A percentile compares a stretch with the other conserved stretches of the same genome.
Evolutionary conservation across 2,113 vertebrate genomes (phyloP).

Genomic region (Ariopsis seemanni): DNA sequence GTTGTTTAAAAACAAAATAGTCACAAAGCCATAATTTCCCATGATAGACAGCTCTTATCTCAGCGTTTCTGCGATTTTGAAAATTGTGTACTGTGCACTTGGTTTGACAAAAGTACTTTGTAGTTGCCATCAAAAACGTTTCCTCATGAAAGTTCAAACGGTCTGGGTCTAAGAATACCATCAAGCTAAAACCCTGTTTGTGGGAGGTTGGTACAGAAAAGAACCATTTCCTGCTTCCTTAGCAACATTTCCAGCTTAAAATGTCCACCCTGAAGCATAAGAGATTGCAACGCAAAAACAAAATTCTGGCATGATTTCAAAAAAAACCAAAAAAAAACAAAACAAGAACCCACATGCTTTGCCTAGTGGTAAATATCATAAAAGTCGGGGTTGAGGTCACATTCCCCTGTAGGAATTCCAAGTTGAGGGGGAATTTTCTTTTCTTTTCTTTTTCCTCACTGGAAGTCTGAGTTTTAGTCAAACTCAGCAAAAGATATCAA

Average conservation of each 20-base stretch:
- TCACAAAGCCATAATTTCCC: not conserved
- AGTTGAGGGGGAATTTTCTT: not conserved
- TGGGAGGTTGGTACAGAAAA: too few species aligned
- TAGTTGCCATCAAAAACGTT: not conserved
- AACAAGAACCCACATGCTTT: not conserved
- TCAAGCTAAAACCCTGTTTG: not conserved
- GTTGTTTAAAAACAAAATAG: not conserved
- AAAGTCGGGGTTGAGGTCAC: not conserved
- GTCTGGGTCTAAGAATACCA: not conserved
- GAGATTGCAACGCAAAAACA: too few species aligned
- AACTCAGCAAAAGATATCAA: too few species aligned
- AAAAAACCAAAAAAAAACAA: too few species aligned
- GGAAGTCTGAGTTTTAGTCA: not conserved
- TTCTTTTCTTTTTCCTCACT: not conserved
- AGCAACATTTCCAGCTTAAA: too few species aligned
- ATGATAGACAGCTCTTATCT: not conserved
- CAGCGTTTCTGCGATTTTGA: not conserved
- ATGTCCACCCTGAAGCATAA: too few species aligned
- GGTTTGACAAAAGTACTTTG: not conserved
- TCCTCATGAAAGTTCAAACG: not conserved
- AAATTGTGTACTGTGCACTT: too few species aligned
- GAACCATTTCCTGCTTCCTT: not conserved
- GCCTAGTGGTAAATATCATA: not conserved
- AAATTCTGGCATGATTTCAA: not conserved
- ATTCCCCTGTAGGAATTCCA: not conserved